Evolutionary conservation across 2,797 vertebrate species (phyloP), one percentile per base, ranked within the genome.

Genomic region (Semaprochilodus insignis): DNA sequence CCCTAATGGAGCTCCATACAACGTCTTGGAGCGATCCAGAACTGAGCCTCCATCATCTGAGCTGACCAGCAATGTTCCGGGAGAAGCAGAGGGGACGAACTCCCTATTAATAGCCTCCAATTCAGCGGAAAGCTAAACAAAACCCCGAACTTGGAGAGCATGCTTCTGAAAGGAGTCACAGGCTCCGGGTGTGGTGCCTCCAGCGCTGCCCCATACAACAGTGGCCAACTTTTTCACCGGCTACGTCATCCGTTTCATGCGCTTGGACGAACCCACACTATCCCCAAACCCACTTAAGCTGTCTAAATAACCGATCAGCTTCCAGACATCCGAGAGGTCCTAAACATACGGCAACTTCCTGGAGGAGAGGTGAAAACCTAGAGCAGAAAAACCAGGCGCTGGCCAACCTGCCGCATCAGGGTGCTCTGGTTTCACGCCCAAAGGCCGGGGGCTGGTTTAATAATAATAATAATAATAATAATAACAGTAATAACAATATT

Each of bases 381-480:
- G 3, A 14, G 13, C n/a, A 34, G 63, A 19, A 44, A 31, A 6
- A 52, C 17, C 14, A 83, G 52, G 51, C 44, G 19, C 62, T 51
- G 4, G 34, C 25, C 67, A 84, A 80, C 77, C 63, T 87, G 87
- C 85, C 73, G 81, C 87, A 87, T 90, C 82, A 86, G 74, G 81
- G 40, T 67, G 60, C 78, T 81, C 31, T 31, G 16, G 31, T 60
- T 62, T 72, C 70, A 72, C 70, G 27, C 54, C 78, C 81, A 36
- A 63, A 78, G 51, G 76, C 70, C 69, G 69, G 34, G 6, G 4
- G 4, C 44, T 48, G 66, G 8, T 44, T 48, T 48, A 48, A 59
- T 0, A 14, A n/a, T 10, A 10, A 1, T 0, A 48, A 48, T 44
- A 44, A 6, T 44, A 1, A 48, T 4, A 44, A 44, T 8, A 44